phyloP scores from a whole-genome alignment of 1,140 invertebrate species.

The Platorchestia sp. region DNA sequence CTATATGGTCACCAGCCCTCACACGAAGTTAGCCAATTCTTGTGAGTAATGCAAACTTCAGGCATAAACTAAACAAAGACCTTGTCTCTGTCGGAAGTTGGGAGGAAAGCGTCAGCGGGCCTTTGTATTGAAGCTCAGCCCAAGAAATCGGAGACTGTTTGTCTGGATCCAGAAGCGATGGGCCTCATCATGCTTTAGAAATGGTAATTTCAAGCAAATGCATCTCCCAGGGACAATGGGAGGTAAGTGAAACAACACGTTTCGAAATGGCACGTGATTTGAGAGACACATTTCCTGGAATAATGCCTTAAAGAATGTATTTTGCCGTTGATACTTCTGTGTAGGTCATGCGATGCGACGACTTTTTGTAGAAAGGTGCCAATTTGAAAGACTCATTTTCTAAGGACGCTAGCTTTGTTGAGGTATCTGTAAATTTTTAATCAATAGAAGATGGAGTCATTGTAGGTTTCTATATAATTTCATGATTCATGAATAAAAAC shows the following conservation, averaged over 20 bases:
- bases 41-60: conserved; percentile 48
- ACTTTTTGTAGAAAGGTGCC: neutral
- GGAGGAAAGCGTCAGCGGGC: neutral
- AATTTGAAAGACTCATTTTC: neutral
- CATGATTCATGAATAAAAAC: neutral
- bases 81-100: conserved; percentile 25
- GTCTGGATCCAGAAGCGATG: neutral
- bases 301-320: neutral
- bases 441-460: neutral
- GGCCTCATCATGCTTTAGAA: neutral
- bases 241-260: neutral
- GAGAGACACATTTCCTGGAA: neutral
- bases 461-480: neutral
- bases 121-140: conserved; percentile 9
- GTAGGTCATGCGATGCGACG: neutral
- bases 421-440: neutral
- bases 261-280: neutral
- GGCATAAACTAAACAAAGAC: conserved; percentile 50
- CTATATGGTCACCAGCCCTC: conserved; percentile 29
- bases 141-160: conserved; percentile 14
- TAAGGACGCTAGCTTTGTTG: neutral
- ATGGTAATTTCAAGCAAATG: neutral
- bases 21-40: conserved; percentile 45
- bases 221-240: neutral
- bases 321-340: neutral